Evolutionary conservation across 2,888 invertebrate genomes (phyloP).

Genomic region (Oscheius onirici): DNA sequence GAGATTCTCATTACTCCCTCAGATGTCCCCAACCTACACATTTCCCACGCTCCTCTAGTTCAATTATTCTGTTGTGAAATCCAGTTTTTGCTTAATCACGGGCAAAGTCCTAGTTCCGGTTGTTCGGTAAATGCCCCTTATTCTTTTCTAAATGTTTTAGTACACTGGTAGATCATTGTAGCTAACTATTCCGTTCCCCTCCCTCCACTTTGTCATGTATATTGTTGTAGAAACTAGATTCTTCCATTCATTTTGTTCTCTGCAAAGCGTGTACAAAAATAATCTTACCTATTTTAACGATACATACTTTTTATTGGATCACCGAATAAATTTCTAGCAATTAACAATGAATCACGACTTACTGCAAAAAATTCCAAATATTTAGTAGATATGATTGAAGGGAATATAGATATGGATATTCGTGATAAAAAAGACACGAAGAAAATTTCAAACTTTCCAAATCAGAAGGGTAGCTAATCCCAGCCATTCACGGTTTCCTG

Average conservation of each 20-base stretch:
- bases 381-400: no score
- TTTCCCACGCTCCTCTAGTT: not conserved
- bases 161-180: not conserved
- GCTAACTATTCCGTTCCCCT: not conserved
- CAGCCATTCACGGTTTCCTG: no score
- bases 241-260: not conserved
- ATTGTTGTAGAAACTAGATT: not conserved
- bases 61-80: not conserved
- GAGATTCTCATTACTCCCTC: constrained; percentile 9
- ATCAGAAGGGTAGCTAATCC: no score
- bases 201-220: not conserved
- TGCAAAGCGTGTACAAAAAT: constrained; percentile 10
- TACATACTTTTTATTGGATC: no score
- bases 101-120: not conserved
- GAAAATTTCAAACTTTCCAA: no score
- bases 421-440: no score
- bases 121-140: not conserved
- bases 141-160: not conserved
- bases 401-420: no score
- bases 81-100: not conserved
- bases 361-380: no score
- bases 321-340: no score
- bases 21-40: not conserved
- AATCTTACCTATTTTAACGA: no score
- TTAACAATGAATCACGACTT: no score